Evolutionary conservation across 2,113 vertebrate species (phyloP), one percentile per base, ranked within the genome.

Genomic region (Chaetura pelagica): DNA sequence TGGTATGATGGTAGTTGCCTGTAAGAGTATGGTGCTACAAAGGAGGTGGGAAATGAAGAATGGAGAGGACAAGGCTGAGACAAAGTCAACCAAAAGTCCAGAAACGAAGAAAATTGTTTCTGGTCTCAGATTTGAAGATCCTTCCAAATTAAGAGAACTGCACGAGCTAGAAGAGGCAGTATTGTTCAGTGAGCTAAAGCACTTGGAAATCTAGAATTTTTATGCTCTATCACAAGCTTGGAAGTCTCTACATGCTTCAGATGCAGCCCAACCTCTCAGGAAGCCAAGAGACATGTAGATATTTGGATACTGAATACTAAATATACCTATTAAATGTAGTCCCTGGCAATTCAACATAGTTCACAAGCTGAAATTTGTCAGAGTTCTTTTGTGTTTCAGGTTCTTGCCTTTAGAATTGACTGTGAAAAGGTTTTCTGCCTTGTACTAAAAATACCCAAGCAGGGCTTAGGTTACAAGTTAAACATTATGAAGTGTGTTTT

Each of bases 401-500:
- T 89, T 93, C 75, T 92, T 35, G 13, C 30, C 21, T 87, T 89
- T 75, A 66, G 76, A 90, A 72, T 12, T 81, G 83, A 73, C 90
- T 61, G 19, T 54, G 68, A 23, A 64, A 59, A 72, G 19, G 24
- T 40, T 94, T 91, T 85, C 81, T 83, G 27, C 24, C 32, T 59
- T 81, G 34, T 64, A 40, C 35, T 89, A 27, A 35, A 64, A 86
- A 86, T 90, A 64, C 13, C 7, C 38, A 77, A 84, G 63, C 44
- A 2, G 5, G 40, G n/a, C 62, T 87, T 86, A 84, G 1, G 5
- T 83, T 96, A 77, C 87, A 61, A 68, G 69, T 68, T 90, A 93
- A 96, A 95, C 2, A 10, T 92, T 84, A 81, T 87, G 79, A 94
- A 91, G 64, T 68, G 63, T 27, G 77, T 93, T 96, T 94, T 57